These are phyloP conservation scores for Grammomys dolichurus DNA, from an alignment of 2,113 vertebrate species.

Conservation along the genomic window DNA sequence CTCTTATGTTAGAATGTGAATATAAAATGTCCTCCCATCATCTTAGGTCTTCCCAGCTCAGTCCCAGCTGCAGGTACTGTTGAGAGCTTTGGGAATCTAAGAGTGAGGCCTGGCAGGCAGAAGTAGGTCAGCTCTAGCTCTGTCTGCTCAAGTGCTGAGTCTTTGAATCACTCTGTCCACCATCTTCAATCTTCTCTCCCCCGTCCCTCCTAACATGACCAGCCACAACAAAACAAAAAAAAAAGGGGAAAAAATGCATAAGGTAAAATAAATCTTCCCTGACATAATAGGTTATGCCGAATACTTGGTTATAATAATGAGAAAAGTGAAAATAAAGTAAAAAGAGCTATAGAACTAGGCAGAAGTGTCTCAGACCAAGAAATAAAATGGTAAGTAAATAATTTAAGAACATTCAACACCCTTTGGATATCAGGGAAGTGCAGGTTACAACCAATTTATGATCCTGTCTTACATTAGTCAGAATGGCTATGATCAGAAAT, in stretches of 20 bases:
- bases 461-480: not conserved
- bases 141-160: not conserved
- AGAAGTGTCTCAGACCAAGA: not conserved
- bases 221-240: not conserved
- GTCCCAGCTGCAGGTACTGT: not conserved
- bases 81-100: not conserved
- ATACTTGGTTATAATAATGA: not conserved
- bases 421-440: not conserved
- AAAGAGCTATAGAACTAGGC: not conserved
- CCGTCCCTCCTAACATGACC: not conserved
- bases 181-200: not conserved
- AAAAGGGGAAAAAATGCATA: not conserved
- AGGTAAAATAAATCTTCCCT: not conserved
- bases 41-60: not conserved
- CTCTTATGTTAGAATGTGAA: not conserved
- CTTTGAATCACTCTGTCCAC: too few relatives aligned
- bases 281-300: not conserved
- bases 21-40: not conserved
- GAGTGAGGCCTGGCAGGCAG: not conserved
- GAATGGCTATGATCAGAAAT: not conserved
- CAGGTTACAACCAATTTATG: not conserved
- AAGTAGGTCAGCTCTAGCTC: not conserved
- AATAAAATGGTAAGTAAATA: not conserved
- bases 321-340: not conserved
- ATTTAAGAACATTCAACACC: not conserved